Evolutionary conservation across 2,113 vertebrate genomes (phyloP), one percentile per base, ranked within the genome.

Genomic region (Formicarius rufipectus): DNA sequence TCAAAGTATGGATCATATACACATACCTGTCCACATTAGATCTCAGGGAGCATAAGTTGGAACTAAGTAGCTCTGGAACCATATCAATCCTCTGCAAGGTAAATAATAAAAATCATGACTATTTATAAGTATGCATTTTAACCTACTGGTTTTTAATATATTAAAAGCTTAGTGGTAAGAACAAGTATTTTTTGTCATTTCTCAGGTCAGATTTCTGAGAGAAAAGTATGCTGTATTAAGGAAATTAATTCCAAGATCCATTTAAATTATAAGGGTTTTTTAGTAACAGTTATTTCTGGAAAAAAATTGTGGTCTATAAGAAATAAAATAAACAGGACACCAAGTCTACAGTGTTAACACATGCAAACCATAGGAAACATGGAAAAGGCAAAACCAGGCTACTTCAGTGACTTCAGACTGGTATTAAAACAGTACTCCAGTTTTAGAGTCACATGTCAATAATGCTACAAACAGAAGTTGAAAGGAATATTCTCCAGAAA

Each of bases 51-150:
- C 99, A 99, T 42, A 99, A 98, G 81, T 99, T 99, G 67, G 99
- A 99, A 96, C 99, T 99, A 79, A 99, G 99, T 87, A 99, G 96
- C 74, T 99, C 99, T 73, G 99, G 99, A 96, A 99, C 99, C 99
- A 99, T 99, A 97, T 99, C 99, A 93, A 99, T 99, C 83, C 99
- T 99, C 99, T 99, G 97, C 24, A 97, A 98, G 68, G 72, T 37
- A 97, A 96, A 89, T 17, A 92, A 90, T 11, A 94, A 68, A 91
- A 33, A 56, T n/a, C 8, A 82, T 50, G 39, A 80, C 14, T 21
- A 50, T 20, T 62, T 3, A 1, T 12, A 81, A 40, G 60, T 18
- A 44, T 28, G 23, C 45, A 80, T 49, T 74, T 84, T 39, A 37
- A 19, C 14, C 75, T 49, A 22, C n/a, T 17, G 6, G 18, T 44